Base-by-base conservation (phyloP, 2,113 vertebrate species). In the Pituophis catenifer region DNA sequence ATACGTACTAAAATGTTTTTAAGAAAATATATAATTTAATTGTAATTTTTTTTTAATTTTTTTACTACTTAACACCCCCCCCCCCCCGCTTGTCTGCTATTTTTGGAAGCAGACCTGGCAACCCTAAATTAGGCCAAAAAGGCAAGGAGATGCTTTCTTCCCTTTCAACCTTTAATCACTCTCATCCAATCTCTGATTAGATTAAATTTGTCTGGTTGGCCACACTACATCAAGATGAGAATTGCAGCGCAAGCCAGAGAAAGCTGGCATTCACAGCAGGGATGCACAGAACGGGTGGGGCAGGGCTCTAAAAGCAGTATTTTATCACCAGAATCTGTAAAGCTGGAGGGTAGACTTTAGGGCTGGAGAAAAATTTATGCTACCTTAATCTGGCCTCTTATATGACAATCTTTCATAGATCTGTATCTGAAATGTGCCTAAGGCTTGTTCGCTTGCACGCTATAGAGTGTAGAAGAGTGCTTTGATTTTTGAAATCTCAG, bases 301-400 rank as follows among this genome's bases (percentile, higher is more conserved):
- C 89, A 93, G 54, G 29, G 10, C 29, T 19, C 33, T 38, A 44
- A 85, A 90, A 38, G 44, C 44, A 53, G 44, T 29, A 59, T 90
- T 90, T 93, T 90, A 90, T 53, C 62, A 89, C 86, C 54, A 86
- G 54, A 62, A 33, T 58, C 92, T 90, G 89, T 55, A 93, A n/a
- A 38, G 70, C 92, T 93, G 38, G 92, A 93, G 92, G 92, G 29
- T 86, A 23, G 85, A 90, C 88, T 93, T 86, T 93, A 90, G 90
- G 70, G 55, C 88, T 21, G 85, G 89, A 81, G 52, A 29, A 75
- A 86, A 52, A 90, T 38, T 62, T 93, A 90, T 81, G 52, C 54
- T 90, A 38, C 70, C 88, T 93, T 93, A 93, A 93, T 90, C 92
- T 90, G 70, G 70, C 19, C 92, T 86, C 70, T 93, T 75, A 93